These are phyloP conservation scores for Drosophila gunungcola DNA, from an alignment of 1,140 invertebrate genomes.

Conservation along the genomic window DNA sequence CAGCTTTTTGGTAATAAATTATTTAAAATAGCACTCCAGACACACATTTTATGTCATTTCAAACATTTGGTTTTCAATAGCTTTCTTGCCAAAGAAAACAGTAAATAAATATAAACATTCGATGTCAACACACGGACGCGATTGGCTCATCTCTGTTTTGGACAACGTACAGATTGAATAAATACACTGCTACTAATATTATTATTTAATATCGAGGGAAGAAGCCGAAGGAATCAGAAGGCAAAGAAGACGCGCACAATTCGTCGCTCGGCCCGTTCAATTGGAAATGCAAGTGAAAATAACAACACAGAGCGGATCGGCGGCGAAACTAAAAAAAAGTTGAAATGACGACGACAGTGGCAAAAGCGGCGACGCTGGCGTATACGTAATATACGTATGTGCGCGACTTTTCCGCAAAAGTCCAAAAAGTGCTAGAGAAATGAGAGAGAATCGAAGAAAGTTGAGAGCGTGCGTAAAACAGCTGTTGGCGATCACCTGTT, in stretches of 20 bases:
- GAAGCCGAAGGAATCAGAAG: slow-evolving; percentile 7
- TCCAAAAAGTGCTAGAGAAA: slow-evolving; percentile 56
- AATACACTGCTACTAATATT: neutral
- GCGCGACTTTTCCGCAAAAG: slow-evolving; percentile 69
- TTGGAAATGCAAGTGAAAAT: slow-evolving; percentile 80
- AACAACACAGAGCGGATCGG: slow-evolving; percentile 63
- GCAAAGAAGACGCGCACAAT: slow-evolving; percentile 45
- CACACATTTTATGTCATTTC: neutral
- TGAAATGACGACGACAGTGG: slow-evolving; percentile 51
- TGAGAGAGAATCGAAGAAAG: slow-evolving; percentile 17
- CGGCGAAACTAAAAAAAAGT: slow-evolving; percentile 63
- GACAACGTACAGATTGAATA: slow-evolving; percentile 5
- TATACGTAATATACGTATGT: slow-evolving; percentile 71
- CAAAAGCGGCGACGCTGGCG: slow-evolving; percentile 46
- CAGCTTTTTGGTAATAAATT: slow-evolving; percentile 2
- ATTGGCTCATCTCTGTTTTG: neutral
- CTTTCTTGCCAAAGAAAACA: slow-evolving; percentile 2
- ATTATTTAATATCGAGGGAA: too few relatives aligned
- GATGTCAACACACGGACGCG: slow-evolving; percentile 4
- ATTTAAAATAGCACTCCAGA: slow-evolving; percentile 16
- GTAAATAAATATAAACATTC: neutral
- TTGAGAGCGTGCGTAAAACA: slow-evolving; percentile 21
- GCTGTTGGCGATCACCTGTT: slow-evolving; percentile 65
- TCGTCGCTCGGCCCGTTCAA: slow-evolving; percentile 50
- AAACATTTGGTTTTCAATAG: neutral